phyloP scores from a whole-genome alignment of 2,888 invertebrate species.

The Augochlorella aurata region DNA sequence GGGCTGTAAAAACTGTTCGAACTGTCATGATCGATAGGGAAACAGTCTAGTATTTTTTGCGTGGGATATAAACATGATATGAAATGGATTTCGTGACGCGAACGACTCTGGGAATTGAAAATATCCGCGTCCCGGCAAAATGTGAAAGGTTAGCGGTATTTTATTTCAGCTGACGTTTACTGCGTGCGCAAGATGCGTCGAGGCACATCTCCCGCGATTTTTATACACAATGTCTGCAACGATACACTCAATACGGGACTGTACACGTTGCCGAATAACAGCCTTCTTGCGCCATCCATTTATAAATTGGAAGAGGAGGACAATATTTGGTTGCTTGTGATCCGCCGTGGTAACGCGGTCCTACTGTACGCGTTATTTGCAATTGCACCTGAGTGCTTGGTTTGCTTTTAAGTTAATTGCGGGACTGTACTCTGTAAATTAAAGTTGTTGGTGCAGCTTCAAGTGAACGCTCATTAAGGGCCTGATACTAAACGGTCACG shows the following conservation, averaged over 20 bases:
- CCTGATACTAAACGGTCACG: not conserved
- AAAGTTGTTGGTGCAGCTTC: conserved; percentile 45
- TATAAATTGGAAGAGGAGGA: conserved; percentile 48
- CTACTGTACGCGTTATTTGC: conserved; percentile 35
- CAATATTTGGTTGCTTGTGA: conserved; percentile 48
- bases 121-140: conserved; percentile 4
- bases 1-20: not conserved
- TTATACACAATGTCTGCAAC: not conserved
- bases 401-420: conserved; percentile 60
- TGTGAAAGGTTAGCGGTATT: conserved; percentile 19
- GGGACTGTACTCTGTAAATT: conserved; percentile 46
- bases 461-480: conserved; percentile 13
- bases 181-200: not conserved
- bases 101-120: not conserved
- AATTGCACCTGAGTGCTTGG: conserved; percentile 47
- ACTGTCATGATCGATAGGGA: not conserved
- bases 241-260: conserved; percentile 8
- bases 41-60: not conserved
- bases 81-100: conserved; percentile 6
- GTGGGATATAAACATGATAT: not conserved
- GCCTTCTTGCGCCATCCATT: conserved; percentile 33
- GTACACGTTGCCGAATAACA: not conserved
- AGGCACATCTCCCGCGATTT: not conserved
- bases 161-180: conserved; percentile 16
- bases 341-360: conserved; percentile 6